Percentiles rank a stretch among this genome's conserved stretches.
These are phyloP conservation scores for Drosophila emarginata DNA, from an alignment of 2,888 invertebrate species.

Conservation along the genomic window DNA sequence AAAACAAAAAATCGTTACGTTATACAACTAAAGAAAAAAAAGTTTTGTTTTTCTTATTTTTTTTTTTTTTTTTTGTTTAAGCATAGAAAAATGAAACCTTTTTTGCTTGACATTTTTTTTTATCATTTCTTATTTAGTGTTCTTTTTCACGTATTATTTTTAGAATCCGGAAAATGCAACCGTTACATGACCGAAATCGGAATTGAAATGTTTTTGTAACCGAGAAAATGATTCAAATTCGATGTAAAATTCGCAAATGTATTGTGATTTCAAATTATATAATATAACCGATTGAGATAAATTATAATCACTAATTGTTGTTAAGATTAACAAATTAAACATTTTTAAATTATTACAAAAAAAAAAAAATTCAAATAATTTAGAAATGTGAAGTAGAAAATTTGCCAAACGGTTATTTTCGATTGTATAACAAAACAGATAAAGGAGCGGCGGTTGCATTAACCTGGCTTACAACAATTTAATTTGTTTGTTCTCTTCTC, in stretches of 20 bases:
- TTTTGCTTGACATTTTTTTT: slow-evolving; percentile 10
- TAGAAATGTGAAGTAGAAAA: too few relatives aligned
- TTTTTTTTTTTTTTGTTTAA: not conserved
- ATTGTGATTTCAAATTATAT: not conserved
- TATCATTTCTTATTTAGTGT: not conserved
- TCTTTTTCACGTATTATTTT: too few relatives aligned
- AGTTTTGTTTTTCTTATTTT: slow-evolving; percentile 2
- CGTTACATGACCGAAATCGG: not conserved
- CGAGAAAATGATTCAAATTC: not conserved
- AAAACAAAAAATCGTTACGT: not conserved
- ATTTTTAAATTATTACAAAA: too few relatives aligned
- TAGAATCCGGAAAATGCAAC: not conserved
- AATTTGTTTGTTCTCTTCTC: not conserved
- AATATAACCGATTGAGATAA: too few relatives aligned
- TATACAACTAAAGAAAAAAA: not conserved
- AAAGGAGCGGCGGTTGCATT: not conserved
- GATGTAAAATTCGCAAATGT: not conserved
- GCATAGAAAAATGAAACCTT: slow-evolving; percentile 17
- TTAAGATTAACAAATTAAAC: too few relatives aligned
- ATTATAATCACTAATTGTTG: too few relatives aligned
- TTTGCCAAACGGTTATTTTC: too few relatives aligned
- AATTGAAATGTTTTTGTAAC: not conserved
- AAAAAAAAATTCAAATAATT: too few relatives aligned
- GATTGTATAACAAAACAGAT: not conserved
- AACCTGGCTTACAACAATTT: too few relatives aligned